phyloP scores from a whole-genome alignment of 1,140 invertebrate genomes.

The Lucilia cuprina region DNA sequence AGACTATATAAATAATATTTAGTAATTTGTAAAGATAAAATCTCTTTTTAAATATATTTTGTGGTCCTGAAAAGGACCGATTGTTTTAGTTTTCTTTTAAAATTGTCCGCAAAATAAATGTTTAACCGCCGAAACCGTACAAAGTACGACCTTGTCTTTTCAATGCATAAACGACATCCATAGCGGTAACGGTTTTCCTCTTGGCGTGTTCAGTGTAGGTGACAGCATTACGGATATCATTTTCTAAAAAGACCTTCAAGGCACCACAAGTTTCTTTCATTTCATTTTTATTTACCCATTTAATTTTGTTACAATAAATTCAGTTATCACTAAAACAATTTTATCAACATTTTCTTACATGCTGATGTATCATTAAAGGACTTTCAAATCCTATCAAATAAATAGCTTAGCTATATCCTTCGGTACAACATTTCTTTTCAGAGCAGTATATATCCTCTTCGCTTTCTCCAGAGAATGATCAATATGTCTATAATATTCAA shows the following conservation, averaged over 20 bases:
- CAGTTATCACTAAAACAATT: no score
- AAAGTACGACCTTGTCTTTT: constrained; percentile 80
- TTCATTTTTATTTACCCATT: no score
- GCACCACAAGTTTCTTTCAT: constrained; percentile 74
- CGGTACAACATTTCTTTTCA: no score
- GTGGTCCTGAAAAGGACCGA: constrained; percentile 49
- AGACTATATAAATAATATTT: no score
- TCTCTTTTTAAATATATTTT: constrained; percentile 21
- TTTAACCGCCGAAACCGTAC: constrained; percentile 72
- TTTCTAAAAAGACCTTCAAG: constrained; percentile 81
- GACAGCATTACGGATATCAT: constrained; percentile 82
- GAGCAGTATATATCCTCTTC: neutral
- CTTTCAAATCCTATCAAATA: no score
- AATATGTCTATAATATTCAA: neutral
- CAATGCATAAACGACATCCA: constrained; percentile 88
- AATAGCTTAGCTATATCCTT: no score
- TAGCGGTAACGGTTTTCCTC: no score
- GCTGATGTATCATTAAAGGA: no score
- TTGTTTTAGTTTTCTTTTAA: constrained; percentile 18
- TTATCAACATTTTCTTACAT: no score
- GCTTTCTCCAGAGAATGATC: neutral
- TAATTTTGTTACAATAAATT: no score
- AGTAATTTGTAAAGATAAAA: no score
- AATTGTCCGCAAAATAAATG: no score
- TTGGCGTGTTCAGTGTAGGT: constrained; percentile 85